Conservation (phyloP, 2,113 vertebrate species). For the Trematomus loennbergii region DNA sequence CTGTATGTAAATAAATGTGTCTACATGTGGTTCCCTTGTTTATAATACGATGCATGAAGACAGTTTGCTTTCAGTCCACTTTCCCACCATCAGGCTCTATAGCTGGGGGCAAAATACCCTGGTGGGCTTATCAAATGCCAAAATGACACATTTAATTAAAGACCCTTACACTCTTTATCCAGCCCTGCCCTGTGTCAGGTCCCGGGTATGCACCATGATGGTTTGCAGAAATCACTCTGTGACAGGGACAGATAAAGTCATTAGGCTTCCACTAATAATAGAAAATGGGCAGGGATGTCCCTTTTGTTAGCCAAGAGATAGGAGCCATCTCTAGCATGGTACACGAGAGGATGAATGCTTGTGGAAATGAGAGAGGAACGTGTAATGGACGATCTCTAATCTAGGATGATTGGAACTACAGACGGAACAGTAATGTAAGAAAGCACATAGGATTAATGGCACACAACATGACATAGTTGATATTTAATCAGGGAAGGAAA, state of each 20-base stretch:
- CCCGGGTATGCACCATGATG: constrained; percentile 49
- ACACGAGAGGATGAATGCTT: constrained; percentile 57
- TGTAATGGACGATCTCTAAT: constrained; percentile 65
- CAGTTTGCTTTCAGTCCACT: constrained; percentile 13
- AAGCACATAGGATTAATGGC: constrained; percentile 61
- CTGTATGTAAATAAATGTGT: neutral
- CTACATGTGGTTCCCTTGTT: neutral
- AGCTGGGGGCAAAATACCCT: constrained; percentile 55
- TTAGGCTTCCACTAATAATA: constrained; percentile 70
- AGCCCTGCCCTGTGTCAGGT: constrained; percentile 48
- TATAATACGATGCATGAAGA: constrained; percentile 30
- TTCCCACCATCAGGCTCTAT: constrained; percentile 25
- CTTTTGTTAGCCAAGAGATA: constrained; percentile 63
- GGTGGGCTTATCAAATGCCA: constrained; percentile 75
- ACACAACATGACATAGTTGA: constrained; percentile 47
- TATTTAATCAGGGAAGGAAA: constrained; percentile 66
- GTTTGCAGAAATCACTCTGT: constrained; percentile 50
- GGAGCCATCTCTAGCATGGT: constrained; percentile 37
- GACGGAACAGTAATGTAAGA: constrained; percentile 39
- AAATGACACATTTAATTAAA: constrained; percentile 81
- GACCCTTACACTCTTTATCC: constrained; percentile 57
- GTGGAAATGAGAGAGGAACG: constrained; percentile 64
- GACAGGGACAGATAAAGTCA: constrained; percentile 75
- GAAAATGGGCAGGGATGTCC: constrained; percentile 54
- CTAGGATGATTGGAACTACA: constrained; percentile 60